Evolutionary conservation across 2,797 vertebrate genomes (phyloP).

Genomic region (Lepus townsendii): DNA sequence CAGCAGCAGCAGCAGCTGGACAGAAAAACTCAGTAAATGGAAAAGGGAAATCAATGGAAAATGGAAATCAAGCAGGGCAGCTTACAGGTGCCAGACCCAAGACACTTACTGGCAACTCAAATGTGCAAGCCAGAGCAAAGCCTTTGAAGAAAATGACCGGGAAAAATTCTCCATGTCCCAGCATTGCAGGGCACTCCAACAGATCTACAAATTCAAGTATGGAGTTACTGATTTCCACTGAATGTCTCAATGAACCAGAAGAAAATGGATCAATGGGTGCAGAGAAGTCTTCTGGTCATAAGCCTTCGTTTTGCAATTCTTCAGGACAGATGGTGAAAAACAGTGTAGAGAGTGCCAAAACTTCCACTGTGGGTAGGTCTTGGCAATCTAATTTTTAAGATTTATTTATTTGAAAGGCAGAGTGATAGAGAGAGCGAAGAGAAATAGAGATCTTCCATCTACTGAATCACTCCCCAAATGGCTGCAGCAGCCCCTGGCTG

Average conservation of each 20-base stretch:
- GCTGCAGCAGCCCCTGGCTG: too few species aligned
- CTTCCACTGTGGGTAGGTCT: conserved; percentile 87
- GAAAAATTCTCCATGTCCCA: conserved; percentile 86
- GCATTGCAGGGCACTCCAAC: conserved; percentile 78
- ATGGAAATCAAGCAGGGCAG: conserved; percentile 91
- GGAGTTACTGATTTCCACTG: conserved; percentile 78
- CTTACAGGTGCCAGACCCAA: conserved; percentile 93
- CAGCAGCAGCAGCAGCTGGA: conserved; percentile 86
- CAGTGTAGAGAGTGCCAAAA: conserved; percentile 87
- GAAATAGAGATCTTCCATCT: too few species aligned
- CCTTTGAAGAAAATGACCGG: conserved; percentile 88
- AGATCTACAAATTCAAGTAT: conserved; percentile 83
- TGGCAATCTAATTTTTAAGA: conserved; percentile 20
- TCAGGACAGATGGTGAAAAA: conserved; percentile 88
- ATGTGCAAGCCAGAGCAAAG: conserved; percentile 89
- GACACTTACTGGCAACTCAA: conserved; percentile 89
- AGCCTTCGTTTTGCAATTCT: conserved; percentile 65
- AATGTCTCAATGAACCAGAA: conserved; percentile 81
- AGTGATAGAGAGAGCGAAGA: too few species aligned
- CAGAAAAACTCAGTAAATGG: conserved; percentile 88
- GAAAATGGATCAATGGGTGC: conserved; percentile 85
- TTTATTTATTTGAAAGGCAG: too few species aligned
- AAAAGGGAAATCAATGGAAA: conserved; percentile 74
- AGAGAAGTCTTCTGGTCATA: conserved; percentile 85
- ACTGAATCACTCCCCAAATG: too few species aligned